phyloP scores from a whole-genome alignment of 2,888 invertebrate genomes.

The Ormia ochracea region DNA sequence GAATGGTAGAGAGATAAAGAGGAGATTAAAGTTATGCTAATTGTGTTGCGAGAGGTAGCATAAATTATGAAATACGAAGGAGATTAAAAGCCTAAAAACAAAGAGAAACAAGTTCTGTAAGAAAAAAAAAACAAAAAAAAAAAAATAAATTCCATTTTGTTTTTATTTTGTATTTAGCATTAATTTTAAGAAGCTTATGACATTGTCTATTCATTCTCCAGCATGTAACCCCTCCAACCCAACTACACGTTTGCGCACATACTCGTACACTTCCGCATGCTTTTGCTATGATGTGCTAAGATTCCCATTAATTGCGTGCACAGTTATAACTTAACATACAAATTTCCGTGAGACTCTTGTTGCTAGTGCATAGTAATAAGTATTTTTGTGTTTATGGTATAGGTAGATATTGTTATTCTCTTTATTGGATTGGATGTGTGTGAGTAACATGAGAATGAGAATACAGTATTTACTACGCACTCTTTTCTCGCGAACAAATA shows the following conservation, averaged over 20 bases:
- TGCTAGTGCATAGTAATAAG: too few relatives aligned
- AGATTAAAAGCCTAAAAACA: neutral
- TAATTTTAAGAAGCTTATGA: constrained; percentile 65
- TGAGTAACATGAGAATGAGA: too few relatives aligned
- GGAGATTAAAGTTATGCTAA: constrained; percentile 35
- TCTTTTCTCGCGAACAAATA: too few relatives aligned
- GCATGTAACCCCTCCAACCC: neutral
- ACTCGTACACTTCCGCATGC: neutral
- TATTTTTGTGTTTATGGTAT: too few relatives aligned
- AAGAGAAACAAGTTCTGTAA: constrained; percentile 41
- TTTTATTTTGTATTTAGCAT: constrained; percentile 60
- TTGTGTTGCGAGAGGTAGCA: neutral
- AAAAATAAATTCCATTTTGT: constrained; percentile 54
- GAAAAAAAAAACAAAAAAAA: constrained; percentile 61
- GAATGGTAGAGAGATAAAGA: neutral
- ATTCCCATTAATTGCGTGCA: too few relatives aligned
- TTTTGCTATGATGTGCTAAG: neutral
- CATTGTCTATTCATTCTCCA: constrained; percentile 30
- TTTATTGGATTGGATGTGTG: too few relatives aligned
- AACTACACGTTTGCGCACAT: too few relatives aligned
- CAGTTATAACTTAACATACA: too few relatives aligned
- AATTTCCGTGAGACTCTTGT: too few relatives aligned
- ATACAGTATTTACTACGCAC: too few relatives aligned
- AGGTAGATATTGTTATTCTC: too few relatives aligned
- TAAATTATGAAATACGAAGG: neutral